These are phyloP conservation scores for Anthophora plumipes DNA, from an alignment of 2,888 invertebrate genomes.

Conservation along the genomic window DNA sequence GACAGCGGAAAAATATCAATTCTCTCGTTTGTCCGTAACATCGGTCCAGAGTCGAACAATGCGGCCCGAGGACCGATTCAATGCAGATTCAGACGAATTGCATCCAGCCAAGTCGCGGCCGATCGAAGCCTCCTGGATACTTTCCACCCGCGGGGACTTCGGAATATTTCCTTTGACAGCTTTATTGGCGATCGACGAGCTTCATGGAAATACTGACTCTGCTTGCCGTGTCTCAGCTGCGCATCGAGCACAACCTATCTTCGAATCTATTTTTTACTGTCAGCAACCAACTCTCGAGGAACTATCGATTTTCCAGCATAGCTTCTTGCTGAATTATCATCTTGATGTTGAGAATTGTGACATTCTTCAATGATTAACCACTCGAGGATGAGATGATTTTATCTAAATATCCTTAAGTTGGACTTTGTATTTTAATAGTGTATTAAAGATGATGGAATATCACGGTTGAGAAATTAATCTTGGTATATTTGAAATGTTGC, in stretches of 20 bases:
- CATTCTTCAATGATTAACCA: too few species aligned
- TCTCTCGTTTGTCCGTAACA: conserved; percentile 70
- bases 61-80: conserved; percentile 67
- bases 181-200: conserved; percentile 39
- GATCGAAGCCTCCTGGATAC: conserved; percentile 52
- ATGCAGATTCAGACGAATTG: conserved; percentile 75
- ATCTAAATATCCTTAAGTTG: too few species aligned
- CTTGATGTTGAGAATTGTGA: not conserved
- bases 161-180: conserved; percentile 57
- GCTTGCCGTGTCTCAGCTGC: not conserved
- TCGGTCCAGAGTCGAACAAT: conserved; percentile 66
- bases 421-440: too few species aligned
- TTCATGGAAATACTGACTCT: conserved; percentile 35
- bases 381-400: too few species aligned
- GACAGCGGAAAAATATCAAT: conserved; percentile 73
- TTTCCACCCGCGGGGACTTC: conserved; percentile 31
- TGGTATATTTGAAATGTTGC: too few species aligned
- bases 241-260: not conserved
- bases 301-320: not conserved
- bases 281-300: not conserved
- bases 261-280: not conserved
- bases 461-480: too few species aligned
- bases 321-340: not conserved
- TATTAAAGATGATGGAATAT: too few species aligned
- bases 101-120: conserved; percentile 64